Evolutionary conservation across 2,113 vertebrate genomes (phyloP), one percentile per base, ranked within the genome.

Genomic region (Ammodramus savannarum): DNA sequence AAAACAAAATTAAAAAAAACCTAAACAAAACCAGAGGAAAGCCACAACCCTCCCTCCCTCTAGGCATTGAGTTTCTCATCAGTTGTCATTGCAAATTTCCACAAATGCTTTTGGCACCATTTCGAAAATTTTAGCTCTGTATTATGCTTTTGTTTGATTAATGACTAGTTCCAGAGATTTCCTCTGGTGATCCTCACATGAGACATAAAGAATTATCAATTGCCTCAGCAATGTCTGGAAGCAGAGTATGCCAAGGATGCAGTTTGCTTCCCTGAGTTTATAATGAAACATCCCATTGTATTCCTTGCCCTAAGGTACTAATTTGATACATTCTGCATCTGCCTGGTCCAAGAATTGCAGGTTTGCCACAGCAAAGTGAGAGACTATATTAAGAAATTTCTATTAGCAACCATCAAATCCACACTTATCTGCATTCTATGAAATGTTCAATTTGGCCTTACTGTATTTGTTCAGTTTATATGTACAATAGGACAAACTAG

Each of bases 161-260:
- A 96, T 92, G 66, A 82, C 84, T 93, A 55, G 52, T 71, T 96
- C 68, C 77, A 95, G 89, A 87, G 65, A 71, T 87, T 92, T 95
- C 78, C 36, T 91, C 51, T 89, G 69, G 44, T 95, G 95, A 81
- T 95, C 73, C 48, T 90, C 77, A 48, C 57, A 63, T 57, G 80
- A 95, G 84, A 95, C 84, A 52, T 51, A 75, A 91, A 89, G 69
- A 86, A 95, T 71, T 74, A 89, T 82, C 80, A 75, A 49, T 68
- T 67, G 44, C 62, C 74, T 94, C 77, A 72, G 66, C 80, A 82
- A 12, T 87, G 73, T 87, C 95, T 95, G 69, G 57, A 43, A 90
- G 66, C 52, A 72, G 76, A 84, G 49, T 61, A 52, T 69, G 49
- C 84, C 36, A 87, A 78, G 74, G 57, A 78, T 85, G 80, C 26